These are phyloP conservation scores for Schizothorax lantsangensis DNA, from an alignment of 2,797 vertebrate species.

Conservation along the genomic window DNA sequence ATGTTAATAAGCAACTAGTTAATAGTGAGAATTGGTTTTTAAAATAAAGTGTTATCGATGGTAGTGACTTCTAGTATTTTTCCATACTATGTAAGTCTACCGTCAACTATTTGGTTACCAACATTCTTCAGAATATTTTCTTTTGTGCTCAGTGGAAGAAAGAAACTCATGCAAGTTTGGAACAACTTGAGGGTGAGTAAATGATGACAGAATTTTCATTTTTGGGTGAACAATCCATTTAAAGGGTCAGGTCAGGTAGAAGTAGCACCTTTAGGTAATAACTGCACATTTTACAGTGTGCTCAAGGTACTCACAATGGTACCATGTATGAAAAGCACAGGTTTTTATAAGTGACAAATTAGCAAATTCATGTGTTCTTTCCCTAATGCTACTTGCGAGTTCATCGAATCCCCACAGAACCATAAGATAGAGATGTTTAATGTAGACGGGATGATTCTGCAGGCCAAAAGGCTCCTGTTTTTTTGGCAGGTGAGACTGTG, in stretches of 20 bases:
- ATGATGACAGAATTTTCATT: not conserved
- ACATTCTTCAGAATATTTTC: not conserved
- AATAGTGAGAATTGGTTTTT: too few relatives aligned
- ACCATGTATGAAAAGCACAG: not conserved
- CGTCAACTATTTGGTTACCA: not conserved
- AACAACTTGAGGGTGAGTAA: not conserved
- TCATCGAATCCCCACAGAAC: not conserved
- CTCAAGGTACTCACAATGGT: not conserved
- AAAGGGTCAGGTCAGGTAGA: not conserved
- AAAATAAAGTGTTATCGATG: too few relatives aligned
- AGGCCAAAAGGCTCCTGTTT: not conserved
- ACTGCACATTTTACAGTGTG: not conserved
- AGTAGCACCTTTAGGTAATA: not conserved
- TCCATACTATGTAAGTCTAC: too few relatives aligned
- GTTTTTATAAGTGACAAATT: not conserved
- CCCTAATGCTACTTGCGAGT: not conserved
- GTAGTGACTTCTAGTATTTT: too few relatives aligned
- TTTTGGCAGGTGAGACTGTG: constrained; percentile 10
- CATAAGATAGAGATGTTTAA: constrained; percentile 16
- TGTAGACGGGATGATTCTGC: not conserved
- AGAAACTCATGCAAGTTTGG: not conserved
- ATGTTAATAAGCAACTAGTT: too few relatives aligned
- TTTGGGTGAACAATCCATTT: not conserved
- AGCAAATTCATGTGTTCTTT: not conserved
- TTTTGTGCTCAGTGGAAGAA: not conserved